Conservation (phyloP, 2,113 vertebrate genomes). For the Saguinus midas region DNA sequence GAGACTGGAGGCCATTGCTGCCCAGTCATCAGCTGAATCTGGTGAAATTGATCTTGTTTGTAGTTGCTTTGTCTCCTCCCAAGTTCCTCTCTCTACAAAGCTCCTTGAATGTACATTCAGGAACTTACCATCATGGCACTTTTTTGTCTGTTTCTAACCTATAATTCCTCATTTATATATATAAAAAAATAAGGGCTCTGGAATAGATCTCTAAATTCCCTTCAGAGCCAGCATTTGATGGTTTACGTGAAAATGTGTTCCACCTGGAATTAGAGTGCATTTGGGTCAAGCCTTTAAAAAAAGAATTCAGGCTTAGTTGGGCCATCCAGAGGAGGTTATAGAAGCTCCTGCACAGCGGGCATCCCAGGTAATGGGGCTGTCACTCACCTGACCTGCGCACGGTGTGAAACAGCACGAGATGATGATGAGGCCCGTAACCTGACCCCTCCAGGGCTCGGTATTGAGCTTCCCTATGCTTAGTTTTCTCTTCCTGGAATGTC, state of each 20-base stretch:
- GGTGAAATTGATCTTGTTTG: not conserved
- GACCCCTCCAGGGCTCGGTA: not conserved
- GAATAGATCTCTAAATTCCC: slow-evolving; percentile 52
- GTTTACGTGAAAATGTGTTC: slow-evolving; percentile 67
- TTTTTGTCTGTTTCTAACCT: slow-evolving; percentile 41
- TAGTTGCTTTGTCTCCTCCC: not conserved
- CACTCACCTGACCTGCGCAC: not conserved
- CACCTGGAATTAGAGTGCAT: slow-evolving; percentile 47
- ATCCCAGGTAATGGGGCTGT: slow-evolving; percentile 23
- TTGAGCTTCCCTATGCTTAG: not conserved
- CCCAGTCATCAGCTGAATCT: accelerated
- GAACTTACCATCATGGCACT: slow-evolving; percentile 34
- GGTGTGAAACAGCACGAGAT: not conserved
- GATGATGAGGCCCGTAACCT: not conserved
- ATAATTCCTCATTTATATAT: slow-evolving; percentile 2
- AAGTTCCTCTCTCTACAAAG: not conserved
- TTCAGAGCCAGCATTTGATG: slow-evolving; percentile 46
- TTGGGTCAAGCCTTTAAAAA: slow-evolving; percentile 6
- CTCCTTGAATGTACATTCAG: not conserved
- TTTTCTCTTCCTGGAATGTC: slow-evolving; percentile 41
- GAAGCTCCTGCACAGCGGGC: not conserved
- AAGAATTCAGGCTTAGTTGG: not conserved
- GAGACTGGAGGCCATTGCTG: not conserved
- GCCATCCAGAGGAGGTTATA: not conserved
- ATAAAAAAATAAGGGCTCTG: slow-evolving; percentile 12